Base-by-base conservation (phyloP, 2,797 vertebrate genomes). In the Mormyrops boulengeri region DNA sequence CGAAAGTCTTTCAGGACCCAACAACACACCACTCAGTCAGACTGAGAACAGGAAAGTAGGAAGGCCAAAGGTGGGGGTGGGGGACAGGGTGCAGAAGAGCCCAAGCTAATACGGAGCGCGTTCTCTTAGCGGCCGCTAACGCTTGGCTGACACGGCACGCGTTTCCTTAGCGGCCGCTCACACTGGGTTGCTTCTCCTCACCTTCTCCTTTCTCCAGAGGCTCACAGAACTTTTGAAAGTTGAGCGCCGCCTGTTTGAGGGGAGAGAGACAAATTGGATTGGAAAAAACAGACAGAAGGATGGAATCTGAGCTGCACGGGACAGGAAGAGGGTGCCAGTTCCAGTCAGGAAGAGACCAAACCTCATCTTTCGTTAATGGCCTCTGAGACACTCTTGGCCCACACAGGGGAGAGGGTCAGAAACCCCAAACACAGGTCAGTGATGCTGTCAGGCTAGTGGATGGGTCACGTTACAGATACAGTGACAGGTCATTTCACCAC, bases 171-270 rank as follows among this genome's bases (percentile, higher is more conserved):
- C 2, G 9, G 9, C 50, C 50, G 53, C 55, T 57, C n/a, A 57
- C 19, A n/a, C 22, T 69, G 26, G 62, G 62, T 30, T 3, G 62
- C 62, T 30, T 69, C 11, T 69, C 11, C n/a, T 87, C 85, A 89
- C 89, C 89, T 73, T 98, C 97, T 93, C 97, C 98, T 94, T 96
- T 97, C 85, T 95, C 94, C 92, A 99, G 91, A 0, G 99, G 98
- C 92, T 99, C 97, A 90, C 98, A 98, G 92, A 97, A 99, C 94
- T 98, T 99, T 12, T 96, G 94, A 91, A 99, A 99, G 96, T 99
- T 99, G 87, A 99, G 96, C 0, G 93, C 97, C 89, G 98, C 99
- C 98, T 99, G 89, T 86, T 93, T 87, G 82, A 92, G 93, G 91
- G 89, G n/a, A 90, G 52, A 38, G 47, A 90, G 44, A 60, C 77